phyloP scores from a whole-genome alignment of 2,888 invertebrate species.

The Brachynemurus nebulosus region DNA sequence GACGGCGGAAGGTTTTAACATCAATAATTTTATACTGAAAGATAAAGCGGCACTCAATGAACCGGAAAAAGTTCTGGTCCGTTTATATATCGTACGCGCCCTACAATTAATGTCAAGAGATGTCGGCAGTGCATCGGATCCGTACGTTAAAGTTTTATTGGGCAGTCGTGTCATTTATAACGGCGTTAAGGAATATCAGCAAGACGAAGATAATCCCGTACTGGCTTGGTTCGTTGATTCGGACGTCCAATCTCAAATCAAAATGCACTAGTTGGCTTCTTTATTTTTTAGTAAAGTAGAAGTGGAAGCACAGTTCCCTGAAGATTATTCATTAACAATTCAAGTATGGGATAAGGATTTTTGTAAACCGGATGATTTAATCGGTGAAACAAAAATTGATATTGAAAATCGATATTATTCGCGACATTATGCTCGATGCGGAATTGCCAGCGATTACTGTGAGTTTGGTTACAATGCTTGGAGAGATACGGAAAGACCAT shows the following conservation, averaged over 20 bases:
- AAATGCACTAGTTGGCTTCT: too few relatives aligned
- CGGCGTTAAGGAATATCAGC: too few relatives aligned
- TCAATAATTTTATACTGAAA: conserved; percentile 42
- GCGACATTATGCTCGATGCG: conserved; percentile 64
- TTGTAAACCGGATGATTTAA: conserved; percentile 55
- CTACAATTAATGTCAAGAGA: conserved; percentile 58
- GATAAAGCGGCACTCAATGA: conserved; percentile 45
- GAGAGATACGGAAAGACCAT: conserved; percentile 62
- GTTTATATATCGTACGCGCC: conserved; percentile 66
- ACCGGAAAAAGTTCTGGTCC: conserved; percentile 35
- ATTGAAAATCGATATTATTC: conserved; percentile 76
- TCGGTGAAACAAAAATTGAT: conserved; percentile 75
- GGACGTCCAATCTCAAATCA: too few relatives aligned
- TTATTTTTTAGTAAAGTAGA: conserved; percentile 50
- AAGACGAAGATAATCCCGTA: too few relatives aligned
- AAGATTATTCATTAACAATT: conserved; percentile 58
- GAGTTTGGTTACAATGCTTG: conserved; percentile 54
- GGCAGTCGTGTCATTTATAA: conserved; percentile 47
- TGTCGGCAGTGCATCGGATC: conserved; percentile 56
- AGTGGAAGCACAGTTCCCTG: conserved; percentile 55
- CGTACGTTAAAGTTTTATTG: conserved; percentile 57
- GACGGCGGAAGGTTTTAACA: conserved; percentile 36
- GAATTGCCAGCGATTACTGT: conserved; percentile 46
- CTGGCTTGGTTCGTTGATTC: too few relatives aligned
- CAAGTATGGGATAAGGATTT: conserved; percentile 64